Conservation (phyloP, 2,888 invertebrate genomes). For the Leptogaster cylindrica region DNA sequence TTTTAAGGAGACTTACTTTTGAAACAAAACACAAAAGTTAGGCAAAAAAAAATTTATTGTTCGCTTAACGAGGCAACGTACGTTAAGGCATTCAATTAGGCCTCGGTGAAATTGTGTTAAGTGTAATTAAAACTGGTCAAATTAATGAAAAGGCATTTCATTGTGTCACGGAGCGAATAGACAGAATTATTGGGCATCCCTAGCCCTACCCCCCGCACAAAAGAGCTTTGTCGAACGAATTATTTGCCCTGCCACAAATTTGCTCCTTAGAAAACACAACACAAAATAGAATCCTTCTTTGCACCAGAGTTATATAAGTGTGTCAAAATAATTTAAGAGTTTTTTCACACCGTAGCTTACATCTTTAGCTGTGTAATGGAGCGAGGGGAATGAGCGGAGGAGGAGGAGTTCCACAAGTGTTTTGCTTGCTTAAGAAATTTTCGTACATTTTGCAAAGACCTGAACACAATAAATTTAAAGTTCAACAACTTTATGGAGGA, state of each 20-base stretch:
- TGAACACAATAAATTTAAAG: constrained; percentile 27
- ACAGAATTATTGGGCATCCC: background rate
- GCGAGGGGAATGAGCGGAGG: too few relatives aligned
- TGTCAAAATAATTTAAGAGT: too few relatives aligned
- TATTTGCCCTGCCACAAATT: constrained; percentile 18
- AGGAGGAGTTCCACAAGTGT: background rate
- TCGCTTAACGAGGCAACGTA: too few relatives aligned
- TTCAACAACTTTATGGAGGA: constrained; percentile 34
- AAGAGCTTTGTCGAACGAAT: constrained; percentile 1
- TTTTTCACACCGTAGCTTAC: too few relatives aligned
- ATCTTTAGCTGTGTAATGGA: too few relatives aligned
- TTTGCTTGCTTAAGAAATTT: constrained; percentile 5
- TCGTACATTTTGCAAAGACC: constrained; percentile 5
- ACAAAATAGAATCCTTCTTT: background rate
- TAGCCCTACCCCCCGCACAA: background rate
- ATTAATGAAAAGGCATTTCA: background rate
- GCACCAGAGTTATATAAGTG: background rate
- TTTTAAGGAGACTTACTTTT: too few relatives aligned
- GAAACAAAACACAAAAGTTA: too few relatives aligned
- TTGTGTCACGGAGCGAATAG: background rate
- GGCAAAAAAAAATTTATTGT: too few relatives aligned
- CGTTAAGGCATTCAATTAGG: constrained; percentile 4
- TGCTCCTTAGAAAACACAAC: background rate
- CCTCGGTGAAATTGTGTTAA: constrained; percentile 1
- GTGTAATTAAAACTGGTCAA: constrained; percentile 9